A percentile compares a stretch with the other conserved stretches of the same genome.
phyloP scores from a whole-genome alignment of 2,888 invertebrate species.

The Mesochorus sp. region DNA sequence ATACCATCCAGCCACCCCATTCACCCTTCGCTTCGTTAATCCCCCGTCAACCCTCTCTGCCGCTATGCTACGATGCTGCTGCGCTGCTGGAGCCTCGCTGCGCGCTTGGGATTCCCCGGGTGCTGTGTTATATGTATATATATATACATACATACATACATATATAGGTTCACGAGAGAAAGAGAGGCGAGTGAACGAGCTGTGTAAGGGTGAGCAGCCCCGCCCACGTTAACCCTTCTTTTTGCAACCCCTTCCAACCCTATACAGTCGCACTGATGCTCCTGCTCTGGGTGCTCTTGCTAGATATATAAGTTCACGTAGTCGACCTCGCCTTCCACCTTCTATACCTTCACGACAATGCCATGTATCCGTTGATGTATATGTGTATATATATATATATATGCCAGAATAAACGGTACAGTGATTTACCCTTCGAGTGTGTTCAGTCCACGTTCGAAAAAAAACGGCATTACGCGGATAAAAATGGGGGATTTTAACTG shows the following conservation, averaged over 20 bases:
- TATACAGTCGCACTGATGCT: conserved; percentile 37
- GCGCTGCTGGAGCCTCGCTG: conserved; percentile 51
- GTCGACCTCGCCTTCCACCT: conserved; percentile 44
- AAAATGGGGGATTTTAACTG: too few species aligned
- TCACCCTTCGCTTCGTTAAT: conserved; percentile 54
- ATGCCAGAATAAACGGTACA: background rate
- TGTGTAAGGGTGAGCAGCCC: conserved; percentile 60
- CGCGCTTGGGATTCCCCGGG: conserved; percentile 62
- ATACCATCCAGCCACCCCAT: conserved; percentile 56
- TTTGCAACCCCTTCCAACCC: conserved; percentile 43
- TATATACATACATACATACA: background rate
- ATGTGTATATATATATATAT: background rate
- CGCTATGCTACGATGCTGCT: conserved; percentile 41
- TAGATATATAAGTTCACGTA: conserved; percentile 40
- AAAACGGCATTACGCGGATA: background rate
- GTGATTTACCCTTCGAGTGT: conserved; percentile 1
- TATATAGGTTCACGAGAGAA: conserved; percentile 17
- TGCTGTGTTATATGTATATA: conserved; percentile 14
- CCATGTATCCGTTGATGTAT: background rate
- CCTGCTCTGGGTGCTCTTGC: conserved; percentile 34
- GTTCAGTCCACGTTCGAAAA: background rate
- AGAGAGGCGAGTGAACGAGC: conserved; percentile 54
- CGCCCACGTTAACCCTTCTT: conserved; percentile 63
- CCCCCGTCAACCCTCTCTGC: conserved; percentile 18
- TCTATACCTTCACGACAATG: background rate